phyloP scores from a whole-genome alignment of 2,888 invertebrate species.

The Ectropis crepuscularia region DNA sequence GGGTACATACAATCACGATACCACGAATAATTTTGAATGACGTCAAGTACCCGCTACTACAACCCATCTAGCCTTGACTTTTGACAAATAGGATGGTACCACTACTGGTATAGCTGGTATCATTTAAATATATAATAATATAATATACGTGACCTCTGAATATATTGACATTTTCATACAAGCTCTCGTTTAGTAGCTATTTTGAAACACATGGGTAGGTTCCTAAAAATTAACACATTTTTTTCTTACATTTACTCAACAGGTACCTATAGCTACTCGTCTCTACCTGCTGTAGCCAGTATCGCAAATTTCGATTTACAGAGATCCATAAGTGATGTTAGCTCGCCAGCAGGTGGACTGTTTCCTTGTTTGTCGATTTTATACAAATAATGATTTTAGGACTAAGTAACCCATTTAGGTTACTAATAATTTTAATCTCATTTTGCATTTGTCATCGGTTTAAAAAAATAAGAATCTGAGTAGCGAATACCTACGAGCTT shows the following conservation, averaged over 20 bases:
- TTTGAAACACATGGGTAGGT: conserved; percentile 50
- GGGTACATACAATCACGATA: conserved; percentile 3
- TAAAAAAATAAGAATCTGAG: too few species aligned
- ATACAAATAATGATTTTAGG: too few species aligned
- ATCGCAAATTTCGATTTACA: too few species aligned
- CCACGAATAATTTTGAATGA: conserved; percentile 25
- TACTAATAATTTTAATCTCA: too few species aligned
- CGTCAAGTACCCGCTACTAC: conserved; percentile 34
- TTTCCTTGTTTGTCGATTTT: too few species aligned
- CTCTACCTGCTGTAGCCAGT: too few species aligned
- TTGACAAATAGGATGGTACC: conserved; percentile 53
- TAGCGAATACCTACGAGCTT: too few species aligned
- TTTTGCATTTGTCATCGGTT: too few species aligned
- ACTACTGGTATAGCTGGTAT: conserved; percentile 43
- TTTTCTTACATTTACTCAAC: conserved; percentile 16
- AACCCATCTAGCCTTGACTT: conserved; percentile 56
- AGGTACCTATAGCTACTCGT: background rate
- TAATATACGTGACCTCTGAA: conserved; percentile 61
- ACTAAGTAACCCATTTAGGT: too few species aligned
- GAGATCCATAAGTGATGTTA: too few species aligned
- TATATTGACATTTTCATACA: conserved; percentile 62
- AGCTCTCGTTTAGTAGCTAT: conserved; percentile 49
- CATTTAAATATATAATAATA: conserved; percentile 37
- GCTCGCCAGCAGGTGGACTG: too few species aligned
- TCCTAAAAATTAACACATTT: conserved; percentile 41